Percentiles rank a stretch among this genome's conserved stretches.
phyloP scores from a whole-genome alignment of 2,113 vertebrate genomes.

The Pteropus alecto region DNA sequence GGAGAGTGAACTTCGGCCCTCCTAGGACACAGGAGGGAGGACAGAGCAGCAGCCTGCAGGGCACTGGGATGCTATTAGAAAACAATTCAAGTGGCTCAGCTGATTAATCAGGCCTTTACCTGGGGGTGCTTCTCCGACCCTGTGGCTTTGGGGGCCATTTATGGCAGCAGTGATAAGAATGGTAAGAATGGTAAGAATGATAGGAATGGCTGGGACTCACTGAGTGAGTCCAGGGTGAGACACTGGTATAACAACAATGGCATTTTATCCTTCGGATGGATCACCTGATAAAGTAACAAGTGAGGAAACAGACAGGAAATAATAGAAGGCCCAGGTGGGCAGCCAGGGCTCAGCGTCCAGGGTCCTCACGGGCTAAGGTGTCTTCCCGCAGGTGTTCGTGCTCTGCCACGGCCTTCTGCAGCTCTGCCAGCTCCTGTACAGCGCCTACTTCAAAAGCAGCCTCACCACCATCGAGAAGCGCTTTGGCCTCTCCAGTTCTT shows the following conservation, averaged over 20 bases:
- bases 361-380: fast-evolving
- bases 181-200: background rate
- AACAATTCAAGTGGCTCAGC: background rate
- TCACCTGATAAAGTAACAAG: no score
- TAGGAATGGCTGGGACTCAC: background rate
- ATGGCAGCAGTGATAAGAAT: background rate
- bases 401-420: conserved; percentile 95
- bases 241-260: fast-evolving
- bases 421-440: conserved; percentile 95
- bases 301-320: background rate
- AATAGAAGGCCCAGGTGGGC: background rate
- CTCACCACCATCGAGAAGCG: conserved; percentile 97
- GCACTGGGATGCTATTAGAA: no score
- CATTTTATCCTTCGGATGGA: background rate
- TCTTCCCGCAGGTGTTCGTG: conserved; percentile 89
- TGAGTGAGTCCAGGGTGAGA: background rate
- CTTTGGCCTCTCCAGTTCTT: conserved; percentile 95
- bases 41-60: background rate
- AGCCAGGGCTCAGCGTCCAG: background rate
- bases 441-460: conserved; percentile 97
- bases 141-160: background rate
- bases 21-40: background rate
- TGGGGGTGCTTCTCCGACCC: background rate
- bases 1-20: background rate
- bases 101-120: background rate